Evolutionary conservation across 2,888 invertebrate genomes (phyloP).

Genomic region (Spisula subtruncata): DNA sequence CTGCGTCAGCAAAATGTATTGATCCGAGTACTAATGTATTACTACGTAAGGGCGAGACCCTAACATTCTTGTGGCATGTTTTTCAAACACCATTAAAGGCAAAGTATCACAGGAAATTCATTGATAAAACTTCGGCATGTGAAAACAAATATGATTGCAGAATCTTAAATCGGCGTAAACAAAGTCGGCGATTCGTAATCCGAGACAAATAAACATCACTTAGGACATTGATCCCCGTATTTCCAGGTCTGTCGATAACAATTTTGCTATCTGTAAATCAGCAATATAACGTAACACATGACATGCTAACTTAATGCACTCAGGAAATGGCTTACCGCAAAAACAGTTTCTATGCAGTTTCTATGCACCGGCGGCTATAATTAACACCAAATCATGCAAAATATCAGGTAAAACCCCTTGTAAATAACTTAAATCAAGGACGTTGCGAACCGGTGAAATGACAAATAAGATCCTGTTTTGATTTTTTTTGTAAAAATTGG

Average conservation of each 20-base stretch:
- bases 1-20: background rate
- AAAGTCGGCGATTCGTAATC: background rate
- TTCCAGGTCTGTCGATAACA: background rate
- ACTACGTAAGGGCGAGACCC: background rate
- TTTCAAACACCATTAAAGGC: background rate
- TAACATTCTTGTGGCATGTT: slow-evolving; percentile 5
- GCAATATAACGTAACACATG: background rate
- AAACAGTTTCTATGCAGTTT: too few species aligned
- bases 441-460: background rate
- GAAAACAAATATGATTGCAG: slow-evolving; percentile 9
- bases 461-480: background rate
- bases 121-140: background rate
- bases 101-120: background rate
- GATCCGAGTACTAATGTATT: background rate
- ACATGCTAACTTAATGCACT: background rate
- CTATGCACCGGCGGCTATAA: background rate
- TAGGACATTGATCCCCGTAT: background rate
- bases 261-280: background rate
- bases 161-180: background rate
- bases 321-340: background rate
- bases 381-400: background rate
- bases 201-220: background rate
- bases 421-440: background rate
- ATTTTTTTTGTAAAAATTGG: too few species aligned
- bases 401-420: background rate